Evolutionary conservation across 2,888 invertebrate species (phyloP), one percentile per base, ranked within the genome.

Genomic region (Laothoe populi): DNA sequence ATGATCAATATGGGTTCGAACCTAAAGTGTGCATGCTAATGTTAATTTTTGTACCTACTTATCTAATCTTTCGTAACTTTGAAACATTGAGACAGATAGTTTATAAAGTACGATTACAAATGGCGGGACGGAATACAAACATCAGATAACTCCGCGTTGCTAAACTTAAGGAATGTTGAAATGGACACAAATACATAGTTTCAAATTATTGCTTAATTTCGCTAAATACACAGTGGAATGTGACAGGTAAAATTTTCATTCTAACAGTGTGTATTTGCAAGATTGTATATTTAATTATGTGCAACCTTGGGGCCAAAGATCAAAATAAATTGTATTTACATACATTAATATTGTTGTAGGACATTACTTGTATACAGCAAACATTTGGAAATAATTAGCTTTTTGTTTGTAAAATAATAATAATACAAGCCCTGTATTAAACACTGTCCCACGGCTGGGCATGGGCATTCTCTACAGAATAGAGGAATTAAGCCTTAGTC

Each of bases 1-100:
- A 81, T 83, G 80, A 88, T 86, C 88, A 66, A 77, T 79, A 71
- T 77, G 78, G 81, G 81, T 81, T 57, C 35, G 42, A 62, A 46
- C 35, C 57, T 58, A 61, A 60, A 61, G 26, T 61, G 42, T 61
- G 24, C 60, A 60, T 24, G 60, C 46, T 46, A 60, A 48, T 48
- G 48, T 49, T 49, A 49, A 49, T 49, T 60, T 60, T 49, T 24
- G 48, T 60, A 60, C 49, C 49, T 53, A 53, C 49, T 60, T 60
- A 60, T 60, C 49, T 53, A 53, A 53, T 59, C 40, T 31, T 53
- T 42, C 44, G 26, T 35, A 53, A 53, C 53, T 53, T 53, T 35
- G 53, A 35, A 49, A 53, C 35, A 53, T 53, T 53, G 53, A 53
- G 53, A 53, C 53, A 53, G 53, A 53, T 53, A 53, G 19, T 53